Base-by-base conservation (phyloP, 2,888 invertebrate genomes). In the Hypercompe scribonia region DNA sequence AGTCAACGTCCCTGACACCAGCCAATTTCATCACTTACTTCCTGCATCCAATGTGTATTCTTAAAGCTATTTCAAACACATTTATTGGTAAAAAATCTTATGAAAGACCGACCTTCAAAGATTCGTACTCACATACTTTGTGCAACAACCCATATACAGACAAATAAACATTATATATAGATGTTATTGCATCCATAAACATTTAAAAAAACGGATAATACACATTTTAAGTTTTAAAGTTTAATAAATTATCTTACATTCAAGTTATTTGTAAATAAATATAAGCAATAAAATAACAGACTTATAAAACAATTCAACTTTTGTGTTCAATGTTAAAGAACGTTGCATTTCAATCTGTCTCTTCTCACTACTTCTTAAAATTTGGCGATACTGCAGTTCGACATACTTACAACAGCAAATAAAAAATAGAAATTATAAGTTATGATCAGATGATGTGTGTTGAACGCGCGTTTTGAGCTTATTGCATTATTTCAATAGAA, bases 81-180 rank as follows among this genome's bases (percentile, higher is more conserved):
- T 82, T 54, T 74, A 75, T 75, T 80, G 74, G 77, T 77, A 82
- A 83, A 80, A 81, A 72, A 71, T 71, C 46, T 82, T 82, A 58
- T 70, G 82, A 78, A 81, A 82, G 71, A 77, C 21, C 58, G 81
- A 73, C 83, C 82, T 82, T 83, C 81, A 18, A 65, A 65, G 73
- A 69, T 72, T 75, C 70, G 70, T 68, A 76, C 73, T 75, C 75
- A 73, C 74, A 65, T 74, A 82, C 39, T 79, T 79, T 81, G 76
- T 81, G 79, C 81, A 82, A 82, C 74, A 31, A 72, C 78, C 68
- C 72, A 79, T 78, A 81, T 76, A 79, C 77, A 72, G 70, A 74
- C 73, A 73, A 66, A 77, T 77, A 75, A 78, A 74, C 65, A 78
- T 68, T 70, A 50, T 64, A 68, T 65, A 72, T 74, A 73, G 68